Conservation (phyloP, 1,140 invertebrate genomes). For the Hormaphis cornu region DNA sequence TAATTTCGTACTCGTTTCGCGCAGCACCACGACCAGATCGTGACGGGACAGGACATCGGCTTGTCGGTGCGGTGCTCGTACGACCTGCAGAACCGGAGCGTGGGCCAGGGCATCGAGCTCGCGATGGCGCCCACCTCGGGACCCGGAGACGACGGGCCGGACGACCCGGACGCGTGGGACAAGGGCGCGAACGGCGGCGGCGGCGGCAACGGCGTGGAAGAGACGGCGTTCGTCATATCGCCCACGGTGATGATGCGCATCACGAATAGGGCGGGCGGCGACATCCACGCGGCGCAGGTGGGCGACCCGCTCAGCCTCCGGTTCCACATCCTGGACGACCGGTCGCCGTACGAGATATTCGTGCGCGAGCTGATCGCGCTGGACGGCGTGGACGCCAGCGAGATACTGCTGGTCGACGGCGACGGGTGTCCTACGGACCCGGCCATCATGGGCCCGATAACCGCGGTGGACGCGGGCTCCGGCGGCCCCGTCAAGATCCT, state of each 20-base stretch:
- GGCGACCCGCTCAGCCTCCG: constrained; percentile 47
- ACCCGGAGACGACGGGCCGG: neutral
- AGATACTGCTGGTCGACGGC: constrained; percentile 47
- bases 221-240: constrained; percentile 46
- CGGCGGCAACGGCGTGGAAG: constrained; percentile 38
- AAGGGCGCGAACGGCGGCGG: neutral
- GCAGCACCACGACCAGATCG: constrained; percentile 50
- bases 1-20: too few species aligned
- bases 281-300: constrained; percentile 44
- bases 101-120: constrained; percentile 44
- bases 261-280: constrained; percentile 45
- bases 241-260: constrained; percentile 50
- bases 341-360: constrained; percentile 50
- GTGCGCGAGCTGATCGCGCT: constrained; percentile 49
- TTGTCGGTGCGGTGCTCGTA: constrained; percentile 48
- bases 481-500: constrained; percentile 41
- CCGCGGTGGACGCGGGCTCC: constrained; percentile 39
- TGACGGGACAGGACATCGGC: constrained; percentile 49
- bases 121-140: constrained; percentile 39
- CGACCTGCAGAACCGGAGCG: constrained; percentile 46
- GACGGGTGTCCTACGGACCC: constrained; percentile 48
- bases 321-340: constrained; percentile 46
- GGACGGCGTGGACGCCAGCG: constrained; percentile 47
- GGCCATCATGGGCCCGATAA: constrained; percentile 46
- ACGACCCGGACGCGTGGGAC: neutral